Evolutionary conservation across 2,888 invertebrate genomes (phyloP).

Genomic region (Meandrusa payeni): DNA sequence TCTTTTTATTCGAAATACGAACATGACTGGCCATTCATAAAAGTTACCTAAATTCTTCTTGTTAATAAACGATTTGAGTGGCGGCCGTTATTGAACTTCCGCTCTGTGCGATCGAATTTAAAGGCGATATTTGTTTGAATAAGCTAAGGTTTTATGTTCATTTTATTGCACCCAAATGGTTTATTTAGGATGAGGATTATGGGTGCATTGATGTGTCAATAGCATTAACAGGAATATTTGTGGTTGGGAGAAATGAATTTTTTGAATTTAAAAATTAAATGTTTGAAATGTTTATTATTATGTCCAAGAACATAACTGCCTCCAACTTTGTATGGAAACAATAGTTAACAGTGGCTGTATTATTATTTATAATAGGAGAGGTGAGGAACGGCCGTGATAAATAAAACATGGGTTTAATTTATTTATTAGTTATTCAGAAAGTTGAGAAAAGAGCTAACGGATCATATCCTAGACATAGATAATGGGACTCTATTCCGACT

Average conservation of each 20-base stretch:
- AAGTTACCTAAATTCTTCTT: slow-evolving; percentile 30
- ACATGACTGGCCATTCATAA: slow-evolving; percentile 64
- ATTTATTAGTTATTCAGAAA: too few species aligned
- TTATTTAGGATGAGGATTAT: slow-evolving; percentile 32
- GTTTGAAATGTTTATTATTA: neutral
- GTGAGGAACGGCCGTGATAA: too few species aligned
- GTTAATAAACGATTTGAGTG: slow-evolving; percentile 20
- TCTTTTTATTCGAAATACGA: slow-evolving; percentile 45
- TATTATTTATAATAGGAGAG: too few species aligned
- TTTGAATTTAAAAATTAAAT: slow-evolving; percentile 5
- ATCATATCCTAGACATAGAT: too few species aligned
- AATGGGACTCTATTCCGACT: too few species aligned
- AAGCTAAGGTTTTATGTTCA: slow-evolving; percentile 4
- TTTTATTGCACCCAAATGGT: slow-evolving; percentile 22
- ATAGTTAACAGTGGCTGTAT: neutral
- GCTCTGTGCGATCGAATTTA: neutral
- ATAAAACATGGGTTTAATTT: too few species aligned
- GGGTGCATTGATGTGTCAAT: slow-evolving; percentile 34
- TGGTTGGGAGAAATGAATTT: slow-evolving; percentile 20
- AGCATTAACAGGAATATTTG: slow-evolving; percentile 31
- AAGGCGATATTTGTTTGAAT: slow-evolving; percentile 9
- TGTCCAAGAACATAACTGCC: neutral
- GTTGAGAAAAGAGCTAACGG: too few species aligned
- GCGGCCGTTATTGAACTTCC: slow-evolving; percentile 11
- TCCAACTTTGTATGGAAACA: neutral